A percentile compares a stretch with the other conserved stretches of the same genome.
Evolutionary conservation across 2,797 vertebrate species (phyloP).

Genomic region (Notolepis coatsorum): DNA sequence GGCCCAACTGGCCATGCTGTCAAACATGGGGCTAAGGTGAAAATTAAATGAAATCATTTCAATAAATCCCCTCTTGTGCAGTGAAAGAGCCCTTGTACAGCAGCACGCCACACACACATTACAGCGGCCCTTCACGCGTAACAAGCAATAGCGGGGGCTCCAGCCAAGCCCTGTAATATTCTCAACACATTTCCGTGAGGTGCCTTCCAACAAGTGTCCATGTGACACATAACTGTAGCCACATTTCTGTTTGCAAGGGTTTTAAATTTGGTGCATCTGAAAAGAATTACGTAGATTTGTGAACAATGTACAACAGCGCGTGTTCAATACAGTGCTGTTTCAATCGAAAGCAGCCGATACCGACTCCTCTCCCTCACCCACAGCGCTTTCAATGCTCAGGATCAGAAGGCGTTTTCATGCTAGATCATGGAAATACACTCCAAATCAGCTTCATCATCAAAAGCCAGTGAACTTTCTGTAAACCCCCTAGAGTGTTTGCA

Average conservation of each 20-base stretch:
- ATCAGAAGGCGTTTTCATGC: constrained; percentile 5
- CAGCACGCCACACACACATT: constrained; percentile 7
- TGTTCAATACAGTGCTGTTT: neutral
- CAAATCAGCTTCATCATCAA: constrained; percentile 1
- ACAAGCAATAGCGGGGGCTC: constrained; percentile 19
- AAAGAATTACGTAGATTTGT: neutral
- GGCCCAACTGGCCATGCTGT: constrained; percentile 9
- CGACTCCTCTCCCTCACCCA: neutral
- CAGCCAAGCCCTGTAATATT: constrained; percentile 16
- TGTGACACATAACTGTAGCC: constrained; percentile 12
- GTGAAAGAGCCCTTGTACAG: constrained; percentile 15
- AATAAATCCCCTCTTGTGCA: constrained; percentile 16
- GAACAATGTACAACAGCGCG: too few species aligned
- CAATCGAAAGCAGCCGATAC: neutral
- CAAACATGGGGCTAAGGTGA: constrained; percentile 24
- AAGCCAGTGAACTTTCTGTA: constrained; percentile 35
- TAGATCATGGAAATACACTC: constrained; percentile 35
- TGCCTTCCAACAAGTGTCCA: constrained; percentile 19
- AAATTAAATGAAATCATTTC: constrained; percentile 17
- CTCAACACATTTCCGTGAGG: constrained; percentile 10
- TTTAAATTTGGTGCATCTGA: constrained; percentile 31
- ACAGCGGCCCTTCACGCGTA: constrained; percentile 15
- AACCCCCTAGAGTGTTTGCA: constrained; percentile 48
- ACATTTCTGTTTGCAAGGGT: constrained; percentile 10
- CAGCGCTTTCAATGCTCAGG: neutral